Conservation (phyloP, 2,888 invertebrate species). For the Leptogaster cylindrica region DNA sequence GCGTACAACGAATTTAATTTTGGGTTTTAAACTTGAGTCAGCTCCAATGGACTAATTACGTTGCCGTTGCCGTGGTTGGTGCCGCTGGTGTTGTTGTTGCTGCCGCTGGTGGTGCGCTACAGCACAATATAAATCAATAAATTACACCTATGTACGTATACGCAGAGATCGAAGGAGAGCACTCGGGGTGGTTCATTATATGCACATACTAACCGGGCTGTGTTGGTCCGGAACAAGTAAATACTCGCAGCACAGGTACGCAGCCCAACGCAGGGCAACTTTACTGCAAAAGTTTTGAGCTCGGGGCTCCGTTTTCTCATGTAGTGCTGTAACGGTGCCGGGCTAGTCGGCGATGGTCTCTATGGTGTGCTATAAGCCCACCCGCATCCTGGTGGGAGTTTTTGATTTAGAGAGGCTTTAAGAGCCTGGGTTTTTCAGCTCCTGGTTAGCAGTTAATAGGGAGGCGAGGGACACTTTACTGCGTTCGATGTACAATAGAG, state of each 20-base stretch:
- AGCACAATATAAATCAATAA: constrained; percentile 40
- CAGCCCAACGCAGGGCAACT: constrained; percentile 3
- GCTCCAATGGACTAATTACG: constrained; percentile 39
- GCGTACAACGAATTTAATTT: constrained; percentile 41
- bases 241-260: constrained; percentile 28
- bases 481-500: constrained; percentile 26
- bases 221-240: constrained; percentile 38
- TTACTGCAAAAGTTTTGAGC: constrained; percentile 41
- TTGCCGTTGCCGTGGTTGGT: constrained; percentile 5
- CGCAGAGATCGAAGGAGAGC: constrained; percentile 28
- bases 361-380: constrained; percentile 21
- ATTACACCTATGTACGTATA: constrained; percentile 39
- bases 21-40: constrained; percentile 41
- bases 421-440: constrained; percentile 33
- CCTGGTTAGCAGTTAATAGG: constrained; percentile 8
- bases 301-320: not conserved
- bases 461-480: not conserved
- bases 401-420: constrained; percentile 41
- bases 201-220: constrained; percentile 33
- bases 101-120: constrained; percentile 9
- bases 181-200: constrained; percentile 25
- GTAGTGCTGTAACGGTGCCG: constrained; percentile 2
- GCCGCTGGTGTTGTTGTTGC: not conserved
- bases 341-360: constrained; percentile 10
- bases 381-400: constrained; percentile 27